Conservation (phyloP, 2,797 vertebrate genomes). For the Mastacembelus armatus region DNA sequence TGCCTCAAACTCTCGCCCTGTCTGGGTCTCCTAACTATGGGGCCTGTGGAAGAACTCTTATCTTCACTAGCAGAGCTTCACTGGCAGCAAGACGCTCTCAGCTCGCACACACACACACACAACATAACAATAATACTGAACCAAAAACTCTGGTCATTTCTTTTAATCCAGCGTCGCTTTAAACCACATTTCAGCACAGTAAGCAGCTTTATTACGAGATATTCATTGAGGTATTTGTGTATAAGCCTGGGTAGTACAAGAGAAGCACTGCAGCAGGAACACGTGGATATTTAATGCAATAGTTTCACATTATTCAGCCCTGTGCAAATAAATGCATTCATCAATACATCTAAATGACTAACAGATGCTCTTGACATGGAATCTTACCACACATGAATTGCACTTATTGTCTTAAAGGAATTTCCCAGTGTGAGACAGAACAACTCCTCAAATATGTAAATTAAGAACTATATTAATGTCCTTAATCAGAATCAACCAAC, state of each 20-base stretch:
- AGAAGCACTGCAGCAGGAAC: not conserved
- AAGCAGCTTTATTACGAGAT: not conserved
- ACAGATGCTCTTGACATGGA: too few relatives aligned
- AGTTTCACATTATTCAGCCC: conserved; percentile 1
- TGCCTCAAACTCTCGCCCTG: conserved; percentile 34
- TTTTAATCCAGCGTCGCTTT: not conserved
- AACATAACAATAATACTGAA: too few relatives aligned
- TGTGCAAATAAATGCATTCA: not conserved
- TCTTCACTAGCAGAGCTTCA: conserved; percentile 42
- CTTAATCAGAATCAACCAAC: not conserved
- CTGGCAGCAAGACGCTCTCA: conserved; percentile 21
- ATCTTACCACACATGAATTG: too few relatives aligned
- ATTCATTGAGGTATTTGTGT: not conserved
- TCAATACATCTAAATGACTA: too few relatives aligned
- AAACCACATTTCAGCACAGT: not conserved
- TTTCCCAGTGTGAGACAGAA: too few relatives aligned
- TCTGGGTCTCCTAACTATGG: conserved; percentile 47
- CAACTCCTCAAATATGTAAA: not conserved
- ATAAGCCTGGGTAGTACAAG: not conserved
- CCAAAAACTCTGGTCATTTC: not conserved
- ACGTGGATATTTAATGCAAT: not conserved
- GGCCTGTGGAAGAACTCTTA: conserved; percentile 34
- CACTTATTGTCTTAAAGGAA: too few relatives aligned
- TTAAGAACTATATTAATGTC: too few relatives aligned
- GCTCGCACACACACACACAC: conserved; percentile 22